Evolutionary conservation across 2,888 invertebrate genomes (phyloP).

Genomic region (Drosophila fulvimacula): DNA sequence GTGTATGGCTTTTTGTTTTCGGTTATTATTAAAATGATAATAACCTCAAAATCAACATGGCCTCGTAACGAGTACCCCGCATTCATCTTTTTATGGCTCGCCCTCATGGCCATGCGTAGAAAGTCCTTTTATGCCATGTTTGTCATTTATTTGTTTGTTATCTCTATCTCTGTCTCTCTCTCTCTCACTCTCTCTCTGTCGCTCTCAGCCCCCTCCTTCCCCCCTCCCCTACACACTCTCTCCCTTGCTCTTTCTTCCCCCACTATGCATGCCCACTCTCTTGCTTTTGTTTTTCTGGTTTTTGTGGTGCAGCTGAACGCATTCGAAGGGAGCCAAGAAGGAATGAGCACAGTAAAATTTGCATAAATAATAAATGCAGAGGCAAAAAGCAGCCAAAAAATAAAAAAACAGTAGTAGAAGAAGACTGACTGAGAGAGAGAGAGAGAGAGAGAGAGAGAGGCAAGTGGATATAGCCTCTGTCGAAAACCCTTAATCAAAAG

Average conservation of each 20-base stretch:
- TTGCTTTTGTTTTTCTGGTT: constrained; percentile 24
- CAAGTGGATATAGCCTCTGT: constrained; percentile 36
- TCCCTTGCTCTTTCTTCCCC: neutral
- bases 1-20: constrained; percentile 59
- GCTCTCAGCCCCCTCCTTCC: neutral
- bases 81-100: constrained; percentile 19
- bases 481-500: constrained; percentile 75
- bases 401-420: constrained; percentile 24
- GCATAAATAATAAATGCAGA: constrained; percentile 74
- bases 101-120: constrained; percentile 66
- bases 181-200: neutral
- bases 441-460: neutral
- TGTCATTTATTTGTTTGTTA: constrained; percentile 76
- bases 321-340: constrained; percentile 53
- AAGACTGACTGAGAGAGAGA: constrained; percentile 13
- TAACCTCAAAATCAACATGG: constrained; percentile 72
- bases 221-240: neutral
- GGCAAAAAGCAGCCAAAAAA: constrained; percentile 36
- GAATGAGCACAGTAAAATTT: constrained; percentile 58
- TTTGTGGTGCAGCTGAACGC: constrained; percentile 45
- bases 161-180: neutral
- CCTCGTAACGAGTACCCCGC: constrained; percentile 35
- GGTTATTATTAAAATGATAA: constrained; percentile 79
- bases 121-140: constrained; percentile 75
- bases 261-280: constrained; percentile 8